These are phyloP conservation scores for Sebastes matsubarae DNA, from an alignment of 2,797 vertebrate species.

Conservation along the genomic window DNA sequence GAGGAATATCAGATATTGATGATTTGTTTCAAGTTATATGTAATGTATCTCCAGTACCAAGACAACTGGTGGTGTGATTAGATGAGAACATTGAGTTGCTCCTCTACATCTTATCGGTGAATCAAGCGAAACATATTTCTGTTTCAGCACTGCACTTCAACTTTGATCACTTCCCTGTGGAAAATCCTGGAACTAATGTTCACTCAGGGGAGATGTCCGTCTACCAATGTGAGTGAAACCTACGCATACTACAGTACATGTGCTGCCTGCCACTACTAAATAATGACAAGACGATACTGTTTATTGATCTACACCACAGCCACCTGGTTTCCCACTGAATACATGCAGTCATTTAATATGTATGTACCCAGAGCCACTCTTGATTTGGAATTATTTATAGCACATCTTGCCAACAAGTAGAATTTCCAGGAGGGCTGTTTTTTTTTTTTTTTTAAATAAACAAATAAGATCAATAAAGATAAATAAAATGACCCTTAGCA, in stretches of 20 bases:
- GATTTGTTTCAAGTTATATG: background rate
- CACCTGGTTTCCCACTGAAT: conserved; percentile 24
- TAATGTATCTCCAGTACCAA: background rate
- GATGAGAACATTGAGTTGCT: background rate
- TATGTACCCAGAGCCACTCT: conserved; percentile 14
- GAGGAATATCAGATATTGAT: background rate
- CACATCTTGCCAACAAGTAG: conserved; percentile 9
- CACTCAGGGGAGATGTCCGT: background rate
- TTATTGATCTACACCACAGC: conserved; percentile 39
- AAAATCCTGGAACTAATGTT: conserved; percentile 20
- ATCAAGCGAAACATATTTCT: background rate
- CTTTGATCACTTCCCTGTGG: conserved; percentile 28
- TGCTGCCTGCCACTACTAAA: background rate
- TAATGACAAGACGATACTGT: background rate
- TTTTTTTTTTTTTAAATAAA: background rate
- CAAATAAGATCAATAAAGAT: background rate
- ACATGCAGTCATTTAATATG: conserved; percentile 30
- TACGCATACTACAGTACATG: background rate
- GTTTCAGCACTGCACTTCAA: conserved; percentile 5
- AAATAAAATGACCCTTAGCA: background rate
- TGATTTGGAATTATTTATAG: conserved; percentile 43
- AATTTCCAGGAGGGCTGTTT: conserved; percentile 27
- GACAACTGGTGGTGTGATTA: accelerated
- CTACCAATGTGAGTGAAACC: background rate
- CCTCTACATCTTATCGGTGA: background rate